Base-by-base conservation (phyloP, 2,113 vertebrate species). In the Vidua macroura region DNA sequence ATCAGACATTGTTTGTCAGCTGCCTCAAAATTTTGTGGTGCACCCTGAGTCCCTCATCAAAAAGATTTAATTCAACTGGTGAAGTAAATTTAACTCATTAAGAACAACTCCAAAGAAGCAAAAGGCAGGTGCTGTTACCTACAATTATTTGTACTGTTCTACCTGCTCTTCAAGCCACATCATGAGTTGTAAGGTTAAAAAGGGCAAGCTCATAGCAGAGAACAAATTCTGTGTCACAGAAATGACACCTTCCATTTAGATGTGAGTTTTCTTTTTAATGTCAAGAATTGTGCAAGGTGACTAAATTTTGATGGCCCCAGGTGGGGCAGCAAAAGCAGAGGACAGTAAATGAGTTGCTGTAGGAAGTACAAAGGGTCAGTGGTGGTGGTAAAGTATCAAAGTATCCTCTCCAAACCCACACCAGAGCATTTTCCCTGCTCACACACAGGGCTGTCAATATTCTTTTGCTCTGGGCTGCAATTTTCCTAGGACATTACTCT, bases 31-130 rank as follows among this genome's bases (percentile, higher is more conserved):
- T 84, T 82, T 64, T 79, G 49, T 90, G 27, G 27, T 0, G 0
- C 49, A 28, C 66, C 24, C 28, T 7, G 41, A 52, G 74, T 53
- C 76, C 8, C 62, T 79, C 41, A 5, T 73, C n/a, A 15, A 43
- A 77, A 39, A 66, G 17, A 10, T 0, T 0, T 18, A 27, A 68
- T 66, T 69, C 1, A 7, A 10, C 17, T 27, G 23, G 15, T 30
- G 46, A 55, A 62, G 51, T 41, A 41, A 41, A 66, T 31, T 60
- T 56, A 56, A 62, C 9, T 18, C 8, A 3, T 53, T 28, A 48
- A 31, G 37, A 58, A 15, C 37, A 24, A 70, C 33, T 81, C 13
- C 1, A 4, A 63, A 63, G 22, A 55, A 74, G 24, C 31, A 60
- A 44, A 80, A 52, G 31, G 19, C 12, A 4, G 7, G 7, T 63